A percentile compares a stretch with the other conserved stretches of the same genome.
Evolutionary conservation across 2,888 invertebrate genomes (phyloP).

Genomic region (Lomographa bimaculata): DNA sequence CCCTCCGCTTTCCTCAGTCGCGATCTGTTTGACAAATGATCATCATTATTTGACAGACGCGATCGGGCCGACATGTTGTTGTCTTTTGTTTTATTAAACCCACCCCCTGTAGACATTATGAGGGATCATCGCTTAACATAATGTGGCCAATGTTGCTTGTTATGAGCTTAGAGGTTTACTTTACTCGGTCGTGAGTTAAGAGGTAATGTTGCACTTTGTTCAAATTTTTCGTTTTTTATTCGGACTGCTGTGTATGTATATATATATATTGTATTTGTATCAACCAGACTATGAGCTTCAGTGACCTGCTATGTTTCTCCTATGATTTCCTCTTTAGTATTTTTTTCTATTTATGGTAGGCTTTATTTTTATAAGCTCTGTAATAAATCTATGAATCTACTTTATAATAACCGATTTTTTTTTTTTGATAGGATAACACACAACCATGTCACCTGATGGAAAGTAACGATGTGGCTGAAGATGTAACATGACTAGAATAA

Average conservation of each 20-base stretch:
- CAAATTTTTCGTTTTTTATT: conserved; percentile 5
- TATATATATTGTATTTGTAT: background rate
- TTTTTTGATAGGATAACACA: too few species aligned
- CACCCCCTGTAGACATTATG: conserved; percentile 54
- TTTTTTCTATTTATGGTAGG: too few species aligned
- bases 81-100: conserved; percentile 82
- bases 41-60: conserved; percentile 79
- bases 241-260: background rate
- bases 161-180: conserved; percentile 43
- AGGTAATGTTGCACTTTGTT: conserved; percentile 17
- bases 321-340: too few species aligned
- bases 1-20: conserved; percentile 28
- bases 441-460: too few species aligned
- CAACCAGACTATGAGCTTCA: too few species aligned
- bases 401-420: too few species aligned
- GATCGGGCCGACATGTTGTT: conserved; percentile 75
- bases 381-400: too few species aligned
- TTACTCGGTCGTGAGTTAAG: conserved; percentile 18
- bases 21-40: conserved; percentile 81
- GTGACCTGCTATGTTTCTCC: too few species aligned
- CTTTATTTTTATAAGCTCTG: too few species aligned
- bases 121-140: conserved; percentile 55
- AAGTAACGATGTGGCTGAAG: too few species aligned
- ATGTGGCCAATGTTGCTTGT: conserved; percentile 45
- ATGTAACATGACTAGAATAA: too few species aligned